These are phyloP conservation scores for Dolichopus griseipennis DNA, from an alignment of 2,888 invertebrate species.

Conservation along the genomic window DNA sequence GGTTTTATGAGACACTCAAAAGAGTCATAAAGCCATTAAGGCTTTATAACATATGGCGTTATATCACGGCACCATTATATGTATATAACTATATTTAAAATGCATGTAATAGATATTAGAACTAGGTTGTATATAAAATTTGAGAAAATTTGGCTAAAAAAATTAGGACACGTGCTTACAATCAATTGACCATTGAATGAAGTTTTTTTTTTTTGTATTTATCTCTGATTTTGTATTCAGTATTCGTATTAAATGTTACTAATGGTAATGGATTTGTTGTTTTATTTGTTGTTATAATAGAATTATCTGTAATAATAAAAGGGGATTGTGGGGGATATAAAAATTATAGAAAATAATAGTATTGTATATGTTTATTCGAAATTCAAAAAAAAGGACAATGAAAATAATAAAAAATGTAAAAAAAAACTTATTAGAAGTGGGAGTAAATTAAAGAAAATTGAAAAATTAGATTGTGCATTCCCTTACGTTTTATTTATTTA, in stretches of 20 bases:
- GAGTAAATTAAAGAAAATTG: conserved; percentile 4
- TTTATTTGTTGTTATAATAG: neutral
- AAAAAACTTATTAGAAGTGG: neutral
- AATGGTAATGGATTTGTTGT: neutral
- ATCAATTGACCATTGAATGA: neutral
- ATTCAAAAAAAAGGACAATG: neutral
- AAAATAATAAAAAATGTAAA: neutral
- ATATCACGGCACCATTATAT: no score
- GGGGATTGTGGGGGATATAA: no score
- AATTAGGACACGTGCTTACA: conserved; percentile 1
- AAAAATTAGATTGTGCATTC: neutral
- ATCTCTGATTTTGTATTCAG: neutral
- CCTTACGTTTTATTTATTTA: neutral
- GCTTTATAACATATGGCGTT: no score
- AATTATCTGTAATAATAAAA: neutral
- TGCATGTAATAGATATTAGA: no score
- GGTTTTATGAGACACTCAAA: no score
- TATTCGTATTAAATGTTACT: neutral
- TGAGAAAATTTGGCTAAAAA: neutral
- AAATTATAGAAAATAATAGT: neutral
- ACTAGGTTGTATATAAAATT: neutral
- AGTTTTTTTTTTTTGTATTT: no score
- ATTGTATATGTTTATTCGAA: neutral
- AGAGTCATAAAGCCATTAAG: no score
- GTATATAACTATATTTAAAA: no score